Conservation (phyloP, 92 coral and sea anemone genomes). For the Epizoanthus illoricatus region DNA sequence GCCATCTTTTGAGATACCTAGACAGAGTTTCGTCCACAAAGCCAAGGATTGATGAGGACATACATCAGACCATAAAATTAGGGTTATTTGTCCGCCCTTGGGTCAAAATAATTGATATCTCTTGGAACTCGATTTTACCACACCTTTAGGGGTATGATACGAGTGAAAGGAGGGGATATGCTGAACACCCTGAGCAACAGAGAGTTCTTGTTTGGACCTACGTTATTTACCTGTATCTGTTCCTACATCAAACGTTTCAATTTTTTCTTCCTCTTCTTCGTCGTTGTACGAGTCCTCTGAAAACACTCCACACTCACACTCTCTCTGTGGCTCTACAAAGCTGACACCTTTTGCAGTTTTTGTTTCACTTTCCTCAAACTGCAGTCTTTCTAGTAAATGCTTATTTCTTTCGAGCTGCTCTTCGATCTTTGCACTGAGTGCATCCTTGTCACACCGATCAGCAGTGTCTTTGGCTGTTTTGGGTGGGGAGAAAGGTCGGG, state of each 20-base stretch:
- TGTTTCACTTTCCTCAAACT: constrained; percentile 20
- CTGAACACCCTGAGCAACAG: too few relatives aligned
- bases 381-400: constrained; percentile 59
- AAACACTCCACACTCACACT: constrained; percentile 34
- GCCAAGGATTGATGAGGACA: too few relatives aligned
- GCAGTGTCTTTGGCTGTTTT: not conserved
- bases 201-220: not conserved
- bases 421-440: constrained; percentile 63
- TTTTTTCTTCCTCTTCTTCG: constrained; percentile 3
- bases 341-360: constrained; percentile 15
- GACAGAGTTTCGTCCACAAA: too few relatives aligned
- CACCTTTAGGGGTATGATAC: too few relatives aligned
- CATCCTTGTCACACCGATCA: constrained; percentile 42
- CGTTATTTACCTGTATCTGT: constrained; percentile 37
- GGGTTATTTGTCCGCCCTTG: too few relatives aligned
- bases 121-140: too few relatives aligned
- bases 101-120: too few relatives aligned
- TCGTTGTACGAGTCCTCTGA: constrained; percentile 34
- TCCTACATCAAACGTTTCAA: constrained; percentile 20
- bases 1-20: too few relatives aligned
- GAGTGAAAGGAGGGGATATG: too few relatives aligned
- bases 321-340: constrained; percentile 8
- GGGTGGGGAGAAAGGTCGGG: constrained; percentile 75
- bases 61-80: too few relatives aligned
- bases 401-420: constrained; percentile 70